A percentile compares a stretch with the other conserved stretches of the same genome.
Conservation (phyloP, 37 sponge, comb jelly and placozoan genomes). For the Crambe crambe region DNA sequence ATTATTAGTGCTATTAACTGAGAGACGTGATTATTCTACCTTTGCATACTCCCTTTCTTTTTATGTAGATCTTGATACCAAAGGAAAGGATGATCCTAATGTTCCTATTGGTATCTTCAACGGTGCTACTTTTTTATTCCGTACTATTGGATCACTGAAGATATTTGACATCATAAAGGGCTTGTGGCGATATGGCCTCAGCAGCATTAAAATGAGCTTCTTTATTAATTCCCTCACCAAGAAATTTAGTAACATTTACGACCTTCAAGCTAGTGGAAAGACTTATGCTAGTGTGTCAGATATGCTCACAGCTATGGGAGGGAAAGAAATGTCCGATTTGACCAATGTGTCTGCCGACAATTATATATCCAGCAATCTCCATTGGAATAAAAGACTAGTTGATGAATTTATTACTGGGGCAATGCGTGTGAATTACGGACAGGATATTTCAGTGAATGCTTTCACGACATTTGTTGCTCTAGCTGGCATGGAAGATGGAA, state of each 20-base stretch:
- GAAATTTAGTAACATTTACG: conserved; percentile 71
- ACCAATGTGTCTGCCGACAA: conserved; percentile 63
- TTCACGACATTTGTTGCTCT: conserved; percentile 75
- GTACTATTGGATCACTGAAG: conserved; percentile 37
- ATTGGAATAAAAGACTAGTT: conserved; percentile 35
- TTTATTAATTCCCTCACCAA: conserved; percentile 41
- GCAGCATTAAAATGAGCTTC: conserved; percentile 38
- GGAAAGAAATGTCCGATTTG: conserved; percentile 27
- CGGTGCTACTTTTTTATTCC: conserved; percentile 56
- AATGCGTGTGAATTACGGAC: conserved; percentile 76
- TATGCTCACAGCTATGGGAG: conserved; percentile 83
- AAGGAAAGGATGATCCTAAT: conserved; percentile 13
- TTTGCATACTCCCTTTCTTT: too few relatives aligned
- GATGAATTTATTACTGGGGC: conserved; percentile 77
- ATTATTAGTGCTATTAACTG: too few relatives aligned
- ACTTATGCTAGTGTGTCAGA: conserved; percentile 72
- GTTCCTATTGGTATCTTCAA: conserved; percentile 67
- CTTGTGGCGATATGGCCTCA: conserved; percentile 70
- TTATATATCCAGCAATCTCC: conserved; percentile 19
- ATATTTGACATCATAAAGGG: conserved; percentile 41
- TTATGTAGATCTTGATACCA: conserved; percentile 29
- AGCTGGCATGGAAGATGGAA: conserved; percentile 72
- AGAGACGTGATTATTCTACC: too few relatives aligned
- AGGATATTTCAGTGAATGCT: conserved; percentile 48
- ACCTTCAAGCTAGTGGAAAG: conserved; percentile 57